phyloP scores from a whole-genome alignment of 1,140 invertebrate species.

The Camponotus pennsylvanicus region DNA sequence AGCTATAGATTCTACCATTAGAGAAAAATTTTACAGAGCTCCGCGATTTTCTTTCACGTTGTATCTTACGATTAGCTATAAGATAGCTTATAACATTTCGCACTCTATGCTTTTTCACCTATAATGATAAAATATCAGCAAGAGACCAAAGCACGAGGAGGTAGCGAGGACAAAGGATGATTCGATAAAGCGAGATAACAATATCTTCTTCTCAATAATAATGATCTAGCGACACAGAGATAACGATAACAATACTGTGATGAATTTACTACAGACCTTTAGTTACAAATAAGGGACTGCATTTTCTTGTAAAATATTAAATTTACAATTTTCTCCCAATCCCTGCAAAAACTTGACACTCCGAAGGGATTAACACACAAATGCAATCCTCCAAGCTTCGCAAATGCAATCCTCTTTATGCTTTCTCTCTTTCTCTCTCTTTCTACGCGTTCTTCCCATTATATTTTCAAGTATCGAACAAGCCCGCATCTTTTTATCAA shows the following conservation, averaged over 20 bases:
- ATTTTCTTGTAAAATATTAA: conserved; percentile 12
- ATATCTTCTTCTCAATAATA: too few relatives aligned
- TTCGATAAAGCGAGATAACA: too few relatives aligned
- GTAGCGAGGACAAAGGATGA: too few relatives aligned
- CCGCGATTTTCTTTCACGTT: too few relatives aligned
- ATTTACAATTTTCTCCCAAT: neutral
- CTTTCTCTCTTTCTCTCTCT: neutral
- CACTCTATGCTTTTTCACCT: too few relatives aligned
- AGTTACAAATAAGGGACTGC: conserved; percentile 2
- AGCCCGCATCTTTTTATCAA: conserved; percentile 24
- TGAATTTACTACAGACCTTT: neutral
- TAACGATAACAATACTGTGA: too few relatives aligned
- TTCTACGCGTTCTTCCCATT: neutral
- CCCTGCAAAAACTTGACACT: neutral
- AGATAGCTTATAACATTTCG: too few relatives aligned
- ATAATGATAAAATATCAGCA: too few relatives aligned
- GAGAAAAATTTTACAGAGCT: neutral
- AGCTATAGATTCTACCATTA: neutral
- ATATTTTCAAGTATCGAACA: conserved; percentile 30
- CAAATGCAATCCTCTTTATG: neutral
- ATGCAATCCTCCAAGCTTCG: neutral
- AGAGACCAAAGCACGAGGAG: too few relatives aligned
- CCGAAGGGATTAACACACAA: neutral
- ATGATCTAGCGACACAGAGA: too few relatives aligned
- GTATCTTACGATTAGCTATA: too few relatives aligned